Percentiles rank a stretch among this genome's conserved stretches.
Conservation (phyloP, 2,888 invertebrate species). For the Amphipyra tragopoginis region DNA sequence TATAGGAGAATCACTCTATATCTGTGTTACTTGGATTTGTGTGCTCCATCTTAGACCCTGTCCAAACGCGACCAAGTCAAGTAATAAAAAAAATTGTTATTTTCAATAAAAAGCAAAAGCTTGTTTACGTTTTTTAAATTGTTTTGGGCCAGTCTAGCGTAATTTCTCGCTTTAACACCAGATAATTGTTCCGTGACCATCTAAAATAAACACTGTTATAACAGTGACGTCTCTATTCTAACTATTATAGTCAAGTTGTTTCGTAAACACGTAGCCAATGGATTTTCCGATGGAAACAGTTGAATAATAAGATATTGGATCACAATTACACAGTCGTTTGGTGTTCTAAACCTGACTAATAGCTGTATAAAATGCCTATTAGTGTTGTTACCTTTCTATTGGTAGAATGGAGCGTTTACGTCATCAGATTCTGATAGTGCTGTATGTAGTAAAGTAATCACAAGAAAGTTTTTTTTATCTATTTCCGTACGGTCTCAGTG, state of each 20-base stretch:
- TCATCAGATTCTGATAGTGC: slow-evolving; percentile 1
- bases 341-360: slow-evolving; percentile 30
- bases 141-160: too few species aligned
- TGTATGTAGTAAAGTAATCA: neutral
- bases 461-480: too few species aligned
- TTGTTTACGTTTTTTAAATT: too few species aligned
- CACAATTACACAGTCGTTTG: slow-evolving; percentile 38
- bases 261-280: slow-evolving; percentile 50
- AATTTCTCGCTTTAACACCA: slow-evolving; percentile 28
- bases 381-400: slow-evolving; percentile 35
- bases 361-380: slow-evolving; percentile 23
- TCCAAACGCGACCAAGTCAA: too few species aligned
- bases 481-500: too few species aligned
- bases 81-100: too few species aligned
- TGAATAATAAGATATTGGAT: slow-evolving; percentile 51
- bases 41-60: too few species aligned
- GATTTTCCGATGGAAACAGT: slow-evolving; percentile 37
- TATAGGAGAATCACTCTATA: too few species aligned
- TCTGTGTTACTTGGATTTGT: too few species aligned
- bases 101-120: too few species aligned
- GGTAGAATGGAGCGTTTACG: slow-evolving; percentile 18
- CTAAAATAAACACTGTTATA: slow-evolving; percentile 39
- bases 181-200: slow-evolving; percentile 25
- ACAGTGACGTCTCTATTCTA: slow-evolving; percentile 20
- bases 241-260: slow-evolving; percentile 17